Conservation (phyloP, 2,797 vertebrate genomes). For the Thaleichthys pacificus region DNA sequence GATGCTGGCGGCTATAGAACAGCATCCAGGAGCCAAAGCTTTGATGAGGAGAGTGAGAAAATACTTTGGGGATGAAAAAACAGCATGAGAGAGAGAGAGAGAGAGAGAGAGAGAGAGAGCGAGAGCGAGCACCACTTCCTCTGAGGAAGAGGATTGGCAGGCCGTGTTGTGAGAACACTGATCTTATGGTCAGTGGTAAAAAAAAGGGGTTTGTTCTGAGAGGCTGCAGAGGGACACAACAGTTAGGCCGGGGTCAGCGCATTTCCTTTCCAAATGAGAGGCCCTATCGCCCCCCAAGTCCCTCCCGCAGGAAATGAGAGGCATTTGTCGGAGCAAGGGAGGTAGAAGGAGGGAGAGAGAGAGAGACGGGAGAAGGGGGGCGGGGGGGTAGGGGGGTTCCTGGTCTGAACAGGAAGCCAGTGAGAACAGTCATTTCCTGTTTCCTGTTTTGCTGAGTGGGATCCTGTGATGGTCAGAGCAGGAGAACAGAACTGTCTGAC, state of each 20-base stretch:
- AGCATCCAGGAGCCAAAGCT: too few species aligned
- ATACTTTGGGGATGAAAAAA: too few species aligned
- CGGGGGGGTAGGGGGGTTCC: constrained; percentile 55
- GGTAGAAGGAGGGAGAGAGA: constrained; percentile 18
- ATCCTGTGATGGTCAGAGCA: constrained; percentile 51
- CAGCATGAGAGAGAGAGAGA: too few species aligned
- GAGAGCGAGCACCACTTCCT: constrained; percentile 34
- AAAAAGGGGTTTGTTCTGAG: constrained; percentile 15
- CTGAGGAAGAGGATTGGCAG: constrained; percentile 16
- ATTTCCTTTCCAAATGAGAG: constrained; percentile 43
- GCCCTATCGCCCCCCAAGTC: constrained; percentile 5
- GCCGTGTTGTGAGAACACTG: constrained; percentile 22
- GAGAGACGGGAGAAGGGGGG: constrained; percentile 24
- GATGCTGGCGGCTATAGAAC: too few species aligned
- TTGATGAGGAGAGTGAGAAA: too few species aligned
- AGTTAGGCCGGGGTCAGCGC: not conserved
- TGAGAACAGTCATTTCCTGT: constrained; percentile 80
- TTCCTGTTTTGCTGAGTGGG: constrained; percentile 78
- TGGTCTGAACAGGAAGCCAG: constrained; percentile 73
- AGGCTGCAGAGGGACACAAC: too few species aligned
- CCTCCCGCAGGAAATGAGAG: constrained; percentile 66
- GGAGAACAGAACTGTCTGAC: constrained; percentile 54
- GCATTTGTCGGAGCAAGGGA: constrained; percentile 45
- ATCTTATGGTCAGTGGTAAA: constrained; percentile 35
- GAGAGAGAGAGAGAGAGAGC: not conserved